Percentiles rank a stretch among this genome's conserved stretches.
Evolutionary conservation across 2,888 invertebrate species (phyloP).

Genomic region (Troglohyphantes excavatus): DNA sequence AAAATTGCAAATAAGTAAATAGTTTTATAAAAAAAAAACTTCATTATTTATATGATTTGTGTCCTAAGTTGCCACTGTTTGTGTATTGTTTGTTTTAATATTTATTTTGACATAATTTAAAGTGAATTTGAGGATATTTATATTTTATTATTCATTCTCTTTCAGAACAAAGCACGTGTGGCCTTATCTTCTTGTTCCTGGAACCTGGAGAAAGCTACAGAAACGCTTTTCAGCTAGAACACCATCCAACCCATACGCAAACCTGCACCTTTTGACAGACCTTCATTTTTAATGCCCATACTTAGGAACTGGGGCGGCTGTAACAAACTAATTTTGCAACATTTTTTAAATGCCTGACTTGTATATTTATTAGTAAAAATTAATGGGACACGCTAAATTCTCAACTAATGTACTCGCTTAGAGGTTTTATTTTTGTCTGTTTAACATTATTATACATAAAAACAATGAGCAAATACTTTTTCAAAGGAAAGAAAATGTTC

Average conservation of each 20-base stretch:
- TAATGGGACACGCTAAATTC: background rate
- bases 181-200: constrained; percentile 96
- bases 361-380: no score
- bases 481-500: background rate
- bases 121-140: no score
- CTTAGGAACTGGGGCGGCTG: background rate
- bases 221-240: constrained; percentile 90
- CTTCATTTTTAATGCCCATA: background rate
- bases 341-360: background rate
- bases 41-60: no score
- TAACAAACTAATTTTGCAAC: background rate
- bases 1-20: no score
- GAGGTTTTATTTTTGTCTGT: background rate
- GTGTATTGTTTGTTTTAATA: no score
- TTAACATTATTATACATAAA: background rate
- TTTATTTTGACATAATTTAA: no score
- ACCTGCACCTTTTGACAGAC: constrained; percentile 15
- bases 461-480: background rate
- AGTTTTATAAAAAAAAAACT: no score
- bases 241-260: constrained; percentile 48
- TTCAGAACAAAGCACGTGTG: constrained; percentile 90
- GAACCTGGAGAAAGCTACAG: constrained; percentile 95
- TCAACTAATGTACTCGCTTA: background rate
- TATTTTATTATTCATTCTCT: constrained; percentile 55
- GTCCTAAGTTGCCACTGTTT: no score